Evolutionary conservation across 2,888 invertebrate species (phyloP).

Genomic region (Plebejus melissa): DNA sequence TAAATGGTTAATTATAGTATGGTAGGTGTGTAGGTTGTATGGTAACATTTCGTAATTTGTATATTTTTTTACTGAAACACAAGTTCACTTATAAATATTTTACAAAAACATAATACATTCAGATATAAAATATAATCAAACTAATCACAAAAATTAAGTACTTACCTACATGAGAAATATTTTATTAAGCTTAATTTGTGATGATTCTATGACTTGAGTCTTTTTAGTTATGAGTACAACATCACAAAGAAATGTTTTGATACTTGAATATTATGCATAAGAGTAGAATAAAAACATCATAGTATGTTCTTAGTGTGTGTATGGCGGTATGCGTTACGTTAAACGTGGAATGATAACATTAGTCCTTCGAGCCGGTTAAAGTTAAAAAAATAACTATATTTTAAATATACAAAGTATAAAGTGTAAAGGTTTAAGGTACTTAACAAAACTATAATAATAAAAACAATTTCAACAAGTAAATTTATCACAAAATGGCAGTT

Average conservation of each 20-base stretch:
- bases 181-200: conserved; percentile 14
- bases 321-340: too few relatives aligned
- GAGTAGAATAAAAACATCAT: too few relatives aligned
- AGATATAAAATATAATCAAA: background rate
- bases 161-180: conserved; percentile 3
- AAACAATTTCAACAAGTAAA: background rate
- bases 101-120: background rate
- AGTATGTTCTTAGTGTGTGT: too few relatives aligned
- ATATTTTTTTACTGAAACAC: background rate
- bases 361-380: background rate
- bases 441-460: background rate
- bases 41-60: background rate
- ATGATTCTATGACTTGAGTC: background rate
- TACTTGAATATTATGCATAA: background rate
- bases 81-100: background rate
- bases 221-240: background rate
- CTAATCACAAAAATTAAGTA: conserved; percentile 8
- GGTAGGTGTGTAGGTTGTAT: background rate
- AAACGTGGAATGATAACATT: background rate
- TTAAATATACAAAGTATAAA: background rate
- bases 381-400: background rate
- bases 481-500: conserved; percentile 14
- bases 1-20: background rate
- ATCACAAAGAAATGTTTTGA: background rate
- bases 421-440: background rate